A percentile compares a stretch with the other conserved stretches of the same genome.
Evolutionary conservation across 2,113 vertebrate species (phyloP).

Genomic region (Cebidichthys violaceus): DNA sequence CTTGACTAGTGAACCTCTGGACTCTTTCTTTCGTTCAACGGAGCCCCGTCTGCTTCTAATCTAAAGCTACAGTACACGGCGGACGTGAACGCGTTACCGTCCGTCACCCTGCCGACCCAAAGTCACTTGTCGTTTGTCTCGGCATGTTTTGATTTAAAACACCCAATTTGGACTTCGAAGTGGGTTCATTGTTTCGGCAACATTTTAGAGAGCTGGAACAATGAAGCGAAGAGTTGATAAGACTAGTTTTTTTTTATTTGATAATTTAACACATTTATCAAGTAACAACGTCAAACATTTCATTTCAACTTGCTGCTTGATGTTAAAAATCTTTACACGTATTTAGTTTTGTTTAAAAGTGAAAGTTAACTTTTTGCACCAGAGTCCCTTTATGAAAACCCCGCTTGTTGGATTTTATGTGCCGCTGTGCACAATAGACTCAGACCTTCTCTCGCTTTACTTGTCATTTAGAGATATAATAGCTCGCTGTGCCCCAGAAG

Average conservation of each 20-base stretch:
- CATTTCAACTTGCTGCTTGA: not conserved
- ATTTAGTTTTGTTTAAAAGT: not conserved
- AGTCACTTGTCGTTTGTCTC: constrained; percentile 37
- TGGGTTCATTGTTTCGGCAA: not conserved
- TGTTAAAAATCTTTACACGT: not conserved
- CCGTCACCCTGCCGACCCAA: constrained; percentile 32
- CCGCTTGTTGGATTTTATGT: constrained; percentile 23
- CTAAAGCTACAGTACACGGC: constrained; percentile 29
- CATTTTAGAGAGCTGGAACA: constrained; percentile 11
- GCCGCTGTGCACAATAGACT: constrained; percentile 26
- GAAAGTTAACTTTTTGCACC: not conserved
- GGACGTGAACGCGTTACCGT: constrained; percentile 23
- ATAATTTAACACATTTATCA: not conserved
- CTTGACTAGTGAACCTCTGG: constrained; percentile 18
- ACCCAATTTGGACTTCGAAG: not conserved
- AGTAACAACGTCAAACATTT: not conserved
- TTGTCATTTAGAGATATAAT: constrained; percentile 28
- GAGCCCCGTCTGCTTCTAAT: constrained; percentile 13
- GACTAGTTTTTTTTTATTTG: not conserved
- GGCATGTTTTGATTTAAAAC: constrained; percentile 38
- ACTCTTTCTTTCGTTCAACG: constrained; percentile 24
- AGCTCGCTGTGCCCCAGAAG: constrained; percentile 2
- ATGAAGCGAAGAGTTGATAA: not conserved
- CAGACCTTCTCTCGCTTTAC: constrained; percentile 40
- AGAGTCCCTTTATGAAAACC: constrained; percentile 4